These are phyloP conservation scores for Elgaria multicarinata DNA, from an alignment of 2,113 vertebrate genomes.

Conservation along the genomic window DNA sequence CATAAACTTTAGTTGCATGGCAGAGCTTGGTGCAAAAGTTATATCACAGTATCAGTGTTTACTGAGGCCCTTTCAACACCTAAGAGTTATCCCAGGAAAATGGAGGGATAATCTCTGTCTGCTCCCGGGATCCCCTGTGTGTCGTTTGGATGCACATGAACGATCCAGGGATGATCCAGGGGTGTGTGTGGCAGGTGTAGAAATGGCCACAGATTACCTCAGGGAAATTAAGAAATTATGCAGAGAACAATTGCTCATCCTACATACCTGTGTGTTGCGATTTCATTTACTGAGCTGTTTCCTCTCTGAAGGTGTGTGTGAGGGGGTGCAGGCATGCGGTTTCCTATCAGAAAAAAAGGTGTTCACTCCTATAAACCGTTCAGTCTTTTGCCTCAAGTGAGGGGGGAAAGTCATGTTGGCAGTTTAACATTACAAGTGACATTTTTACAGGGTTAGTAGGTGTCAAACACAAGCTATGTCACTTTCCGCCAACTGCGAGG, in stretches of 20 bases:
- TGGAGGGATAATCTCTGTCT: no score
- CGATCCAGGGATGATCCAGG: no score
- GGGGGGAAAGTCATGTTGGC: background rate
- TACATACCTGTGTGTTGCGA: background rate
- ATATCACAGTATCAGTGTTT: background rate
- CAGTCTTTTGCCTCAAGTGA: constrained; percentile 3
- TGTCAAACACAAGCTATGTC: constrained; percentile 48
- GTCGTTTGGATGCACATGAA: no score
- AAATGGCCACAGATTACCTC: background rate
- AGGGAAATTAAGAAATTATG: background rate
- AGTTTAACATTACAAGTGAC: constrained; percentile 25
- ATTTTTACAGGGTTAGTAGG: constrained; percentile 22
- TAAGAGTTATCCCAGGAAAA: no score
- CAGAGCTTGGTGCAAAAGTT: background rate
- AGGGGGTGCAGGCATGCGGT: background rate
- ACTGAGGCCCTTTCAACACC: no score
- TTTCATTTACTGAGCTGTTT: background rate
- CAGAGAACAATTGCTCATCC: background rate
- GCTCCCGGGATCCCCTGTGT: no score
- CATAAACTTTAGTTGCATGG: background rate
- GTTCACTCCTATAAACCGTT: background rate
- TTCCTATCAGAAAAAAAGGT: background rate
- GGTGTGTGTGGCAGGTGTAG: no score
- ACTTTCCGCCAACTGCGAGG: constrained; percentile 23
- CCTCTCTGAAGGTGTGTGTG: background rate